A percentile compares a stretch with the other conserved stretches of the same genome.
Conservation (phyloP, 2,113 vertebrate genomes). For the Tetrao urogallus region DNA sequence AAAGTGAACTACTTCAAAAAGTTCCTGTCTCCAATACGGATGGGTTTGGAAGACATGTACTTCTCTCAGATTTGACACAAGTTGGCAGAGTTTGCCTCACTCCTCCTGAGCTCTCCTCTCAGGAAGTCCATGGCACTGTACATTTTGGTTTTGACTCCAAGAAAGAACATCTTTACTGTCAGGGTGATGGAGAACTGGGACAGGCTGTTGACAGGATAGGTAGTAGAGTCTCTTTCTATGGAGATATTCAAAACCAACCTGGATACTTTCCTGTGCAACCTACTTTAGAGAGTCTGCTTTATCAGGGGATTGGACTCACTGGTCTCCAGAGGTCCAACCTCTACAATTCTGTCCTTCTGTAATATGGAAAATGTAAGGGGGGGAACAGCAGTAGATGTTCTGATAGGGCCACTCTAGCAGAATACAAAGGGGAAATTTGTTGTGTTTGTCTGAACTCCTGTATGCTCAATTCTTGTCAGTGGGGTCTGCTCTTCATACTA, state of each 20-base stretch:
- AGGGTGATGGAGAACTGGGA: too few species aligned
- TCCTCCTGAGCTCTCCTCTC: not conserved
- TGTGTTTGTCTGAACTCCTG: not conserved
- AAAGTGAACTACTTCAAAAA: not conserved
- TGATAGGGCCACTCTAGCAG: not conserved
- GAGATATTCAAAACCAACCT: too few species aligned
- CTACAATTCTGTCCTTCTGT: not conserved
- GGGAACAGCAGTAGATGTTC: not conserved
- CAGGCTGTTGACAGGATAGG: too few species aligned
- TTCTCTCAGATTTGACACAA: not conserved
- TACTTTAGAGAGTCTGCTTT: not conserved
- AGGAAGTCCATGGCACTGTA: not conserved
- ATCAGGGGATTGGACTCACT: not conserved
- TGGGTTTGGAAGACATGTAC: not conserved
- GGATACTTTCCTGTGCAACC: too few species aligned
- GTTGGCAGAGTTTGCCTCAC: not conserved
- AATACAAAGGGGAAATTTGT: not conserved
- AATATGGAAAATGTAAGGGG: not conserved
- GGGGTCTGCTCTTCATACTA: not conserved
- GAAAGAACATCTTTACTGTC: too few species aligned
- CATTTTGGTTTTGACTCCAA: not conserved
- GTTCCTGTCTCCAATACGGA: accelerated
- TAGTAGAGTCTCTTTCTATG: too few species aligned
- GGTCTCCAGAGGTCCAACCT: not conserved
- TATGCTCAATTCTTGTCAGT: not conserved